Evolutionary conservation across 1,140 invertebrate species (phyloP).

Genomic region (Ips nitidus): DNA sequence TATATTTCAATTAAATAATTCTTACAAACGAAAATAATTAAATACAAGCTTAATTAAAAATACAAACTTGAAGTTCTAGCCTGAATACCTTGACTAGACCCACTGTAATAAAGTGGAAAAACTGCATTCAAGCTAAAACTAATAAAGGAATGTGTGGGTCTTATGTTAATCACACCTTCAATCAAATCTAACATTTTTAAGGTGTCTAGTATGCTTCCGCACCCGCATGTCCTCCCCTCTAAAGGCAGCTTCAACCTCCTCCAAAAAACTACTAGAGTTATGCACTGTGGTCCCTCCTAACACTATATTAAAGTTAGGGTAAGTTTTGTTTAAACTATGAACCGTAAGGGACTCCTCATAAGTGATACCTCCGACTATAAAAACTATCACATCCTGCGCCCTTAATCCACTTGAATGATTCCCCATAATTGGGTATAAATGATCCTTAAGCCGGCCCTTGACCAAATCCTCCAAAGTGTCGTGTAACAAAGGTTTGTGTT

Average conservation of each 20-base stretch:
- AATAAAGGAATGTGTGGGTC: too few relatives aligned
- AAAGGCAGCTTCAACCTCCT: slow-evolving; percentile 66
- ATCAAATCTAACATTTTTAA: slow-evolving; percentile 39
- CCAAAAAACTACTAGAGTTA: slow-evolving; percentile 80
- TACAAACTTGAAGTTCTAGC: too few relatives aligned
- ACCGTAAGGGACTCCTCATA: slow-evolving; percentile 93
- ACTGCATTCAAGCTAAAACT: too few relatives aligned
- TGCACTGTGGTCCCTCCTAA: slow-evolving; percentile 90
- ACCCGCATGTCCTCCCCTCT: slow-evolving; percentile 33
- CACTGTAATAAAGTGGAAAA: too few relatives aligned
- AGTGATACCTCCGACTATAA: slow-evolving; percentile 94
- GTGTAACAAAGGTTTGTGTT: slow-evolving; percentile 85
- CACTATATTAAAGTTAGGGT: slow-evolving; percentile 76
- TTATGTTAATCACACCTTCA: neutral
- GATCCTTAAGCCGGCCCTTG: slow-evolving; percentile 82
- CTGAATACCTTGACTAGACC: too few relatives aligned
- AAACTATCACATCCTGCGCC: slow-evolving; percentile 90
- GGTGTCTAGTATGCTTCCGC: slow-evolving; percentile 39
- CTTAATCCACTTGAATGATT: slow-evolving; percentile 57
- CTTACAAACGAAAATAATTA: too few relatives aligned
- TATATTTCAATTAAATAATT: too few relatives aligned
- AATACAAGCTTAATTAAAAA: too few relatives aligned
- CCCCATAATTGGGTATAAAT: slow-evolving; percentile 79
- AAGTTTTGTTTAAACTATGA: slow-evolving; percentile 76
- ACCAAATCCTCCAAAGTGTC: slow-evolving; percentile 87